These are phyloP conservation scores for Seira ritae DNA, from an alignment of 2,888 invertebrate genomes.

Conservation along the genomic window DNA sequence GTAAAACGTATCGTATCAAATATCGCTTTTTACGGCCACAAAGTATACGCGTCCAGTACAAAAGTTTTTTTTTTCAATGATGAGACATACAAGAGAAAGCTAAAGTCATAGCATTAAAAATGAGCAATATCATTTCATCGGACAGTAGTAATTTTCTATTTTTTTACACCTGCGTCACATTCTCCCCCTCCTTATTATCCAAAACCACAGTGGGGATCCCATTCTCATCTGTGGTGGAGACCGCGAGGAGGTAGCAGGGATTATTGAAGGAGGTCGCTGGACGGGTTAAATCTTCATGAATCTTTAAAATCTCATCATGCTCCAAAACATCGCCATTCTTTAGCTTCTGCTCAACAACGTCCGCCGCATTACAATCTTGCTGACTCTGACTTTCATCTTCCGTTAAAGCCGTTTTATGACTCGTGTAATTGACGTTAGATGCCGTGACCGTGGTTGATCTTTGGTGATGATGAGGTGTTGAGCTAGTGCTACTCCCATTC, in stretches of 20 bases:
- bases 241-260: constrained; percentile 53
- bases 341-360: neutral
- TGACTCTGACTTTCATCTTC: neutral
- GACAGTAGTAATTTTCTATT: neutral
- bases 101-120: neutral
- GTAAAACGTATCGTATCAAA: too few relatives aligned
- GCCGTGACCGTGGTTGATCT: constrained; percentile 51
- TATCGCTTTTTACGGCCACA: too few relatives aligned
- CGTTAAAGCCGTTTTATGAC: constrained; percentile 43
- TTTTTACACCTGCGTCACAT: constrained; percentile 57
- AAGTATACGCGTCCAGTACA: too few relatives aligned
- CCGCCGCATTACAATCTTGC: neutral
- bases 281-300: constrained; percentile 47
- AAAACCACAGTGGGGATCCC: constrained; percentile 40
- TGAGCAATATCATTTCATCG: constrained; percentile 1
- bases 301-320: constrained; percentile 39
- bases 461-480: constrained; percentile 31
- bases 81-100: too few relatives aligned
- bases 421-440: constrained; percentile 49
- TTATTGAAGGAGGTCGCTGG: constrained; percentile 59
- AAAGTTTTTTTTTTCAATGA: too few relatives aligned
- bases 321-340: constrained; percentile 41
- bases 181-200: constrained; percentile 39
- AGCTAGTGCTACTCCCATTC: constrained; percentile 43
- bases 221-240: constrained; percentile 47